Conservation (phyloP, 2,113 vertebrate species). For the Galeopterus variegatus region DNA sequence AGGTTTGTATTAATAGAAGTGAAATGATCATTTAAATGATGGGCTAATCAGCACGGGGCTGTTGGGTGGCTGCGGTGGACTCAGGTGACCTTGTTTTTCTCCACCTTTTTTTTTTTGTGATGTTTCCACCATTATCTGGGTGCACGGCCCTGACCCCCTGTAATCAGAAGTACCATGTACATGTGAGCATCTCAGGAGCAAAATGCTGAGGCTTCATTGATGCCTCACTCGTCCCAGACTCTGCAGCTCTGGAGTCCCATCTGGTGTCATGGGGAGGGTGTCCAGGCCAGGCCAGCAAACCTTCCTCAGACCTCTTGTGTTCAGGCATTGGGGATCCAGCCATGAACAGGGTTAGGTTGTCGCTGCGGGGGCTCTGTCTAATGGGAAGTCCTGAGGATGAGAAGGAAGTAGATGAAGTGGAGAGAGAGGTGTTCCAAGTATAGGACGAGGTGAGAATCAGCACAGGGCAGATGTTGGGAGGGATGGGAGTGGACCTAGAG, state of each 20-base stretch:
- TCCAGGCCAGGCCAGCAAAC: neutral
- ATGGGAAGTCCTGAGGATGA: neutral
- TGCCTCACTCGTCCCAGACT: rapidly evolving
- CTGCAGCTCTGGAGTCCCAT: rapidly evolving
- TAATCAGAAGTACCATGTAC: slow-evolving; percentile 60
- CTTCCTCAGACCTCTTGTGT: neutral
- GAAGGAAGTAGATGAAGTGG: neutral
- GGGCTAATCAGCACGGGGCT: slow-evolving; percentile 66
- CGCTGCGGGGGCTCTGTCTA: neutral
- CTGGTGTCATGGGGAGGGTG: rapidly evolving
- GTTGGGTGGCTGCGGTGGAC: slow-evolving; percentile 45
- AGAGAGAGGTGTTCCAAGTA: neutral
- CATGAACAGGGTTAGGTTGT: neutral
- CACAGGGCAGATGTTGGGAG: rapidly evolving
- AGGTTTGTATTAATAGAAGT: slow-evolving; percentile 59
- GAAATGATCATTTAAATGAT: slow-evolving; percentile 83
- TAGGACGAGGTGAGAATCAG: no score
- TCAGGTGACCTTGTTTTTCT: slow-evolving; percentile 53
- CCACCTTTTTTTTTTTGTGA: slow-evolving; percentile 69
- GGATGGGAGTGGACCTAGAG: neutral
- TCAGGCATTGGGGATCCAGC: neutral
- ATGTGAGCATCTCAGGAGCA: neutral
- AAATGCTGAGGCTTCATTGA: neutral
- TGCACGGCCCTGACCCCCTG: slow-evolving; percentile 48
- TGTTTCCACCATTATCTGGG: slow-evolving; percentile 16